Percentiles rank a stretch among this genome's conserved stretches.
phyloP scores from a whole-genome alignment of 37 sponge, comb jelly and placozoan genomes.

The Chondrosia reniformis region DNA sequence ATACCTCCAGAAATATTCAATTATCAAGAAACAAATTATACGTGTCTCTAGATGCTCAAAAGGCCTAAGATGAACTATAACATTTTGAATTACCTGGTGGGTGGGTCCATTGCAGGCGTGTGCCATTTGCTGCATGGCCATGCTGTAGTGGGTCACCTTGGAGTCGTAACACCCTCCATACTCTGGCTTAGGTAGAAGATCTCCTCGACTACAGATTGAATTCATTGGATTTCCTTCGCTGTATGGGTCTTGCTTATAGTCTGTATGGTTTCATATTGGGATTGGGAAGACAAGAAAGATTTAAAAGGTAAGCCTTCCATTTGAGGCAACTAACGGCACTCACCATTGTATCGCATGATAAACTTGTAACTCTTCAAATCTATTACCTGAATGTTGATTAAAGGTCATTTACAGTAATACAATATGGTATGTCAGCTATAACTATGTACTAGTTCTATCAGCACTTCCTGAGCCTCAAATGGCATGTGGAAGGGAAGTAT shows the following conservation, averaged over 20 bases:
- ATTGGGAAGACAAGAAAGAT: not conserved
- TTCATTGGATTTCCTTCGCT: constrained; percentile 46
- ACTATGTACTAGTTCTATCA: too few species aligned
- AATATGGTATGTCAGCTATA: too few species aligned
- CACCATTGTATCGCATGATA: constrained; percentile 60
- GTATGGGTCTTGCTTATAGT: constrained; percentile 58
- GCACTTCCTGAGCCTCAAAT: too few species aligned
- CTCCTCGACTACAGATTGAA: constrained; percentile 65
- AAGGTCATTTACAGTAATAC: too few species aligned
- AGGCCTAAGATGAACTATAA: not conserved
- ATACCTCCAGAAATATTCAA: too few species aligned
- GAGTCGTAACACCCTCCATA: constrained; percentile 56
- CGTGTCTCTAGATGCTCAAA: too few species aligned
- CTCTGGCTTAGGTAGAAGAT: constrained; percentile 20
- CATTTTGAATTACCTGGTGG: constrained; percentile 23
- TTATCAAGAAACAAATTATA: too few species aligned
- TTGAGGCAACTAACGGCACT: not conserved
- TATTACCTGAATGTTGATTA: too few species aligned
- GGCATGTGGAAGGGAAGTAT: too few species aligned
- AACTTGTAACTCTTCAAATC: constrained; percentile 33
- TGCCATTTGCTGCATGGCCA: constrained; percentile 14
- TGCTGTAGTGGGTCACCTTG: constrained; percentile 56
- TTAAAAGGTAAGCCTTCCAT: too few species aligned
- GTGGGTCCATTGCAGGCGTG: constrained; percentile 45
- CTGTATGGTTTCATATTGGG: not conserved